Evolutionary conservation across 2,888 invertebrate genomes (phyloP).

Genomic region (Polylopha cassiicola): DNA sequence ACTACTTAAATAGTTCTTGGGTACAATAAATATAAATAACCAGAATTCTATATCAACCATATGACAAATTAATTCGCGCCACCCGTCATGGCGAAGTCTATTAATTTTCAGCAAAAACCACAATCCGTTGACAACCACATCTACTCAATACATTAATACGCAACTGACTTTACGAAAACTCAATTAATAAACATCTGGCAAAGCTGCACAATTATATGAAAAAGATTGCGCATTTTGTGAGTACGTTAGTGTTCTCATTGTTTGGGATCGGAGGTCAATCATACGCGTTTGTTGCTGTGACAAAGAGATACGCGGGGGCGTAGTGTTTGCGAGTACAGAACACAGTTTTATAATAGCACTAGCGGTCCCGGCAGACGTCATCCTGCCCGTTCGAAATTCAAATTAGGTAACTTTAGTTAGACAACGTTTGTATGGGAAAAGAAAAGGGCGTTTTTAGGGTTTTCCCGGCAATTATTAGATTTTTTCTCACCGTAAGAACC

Average conservation of each 20-base stretch:
- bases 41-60: too few relatives aligned
- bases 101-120: neutral
- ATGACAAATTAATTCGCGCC: too few relatives aligned
- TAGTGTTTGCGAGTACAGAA: conserved; percentile 46
- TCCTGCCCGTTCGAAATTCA: too few relatives aligned
- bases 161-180: conserved; percentile 24
- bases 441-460: too few relatives aligned
- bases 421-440: too few relatives aligned
- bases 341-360: conserved; percentile 4
- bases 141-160: conserved; percentile 10
- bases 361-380: too few relatives aligned
- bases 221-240: conserved; percentile 60
- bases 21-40: too few relatives aligned
- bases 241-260: neutral
- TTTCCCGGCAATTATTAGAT: too few relatives aligned
- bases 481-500: too few relatives aligned
- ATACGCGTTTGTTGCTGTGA: conserved; percentile 59
- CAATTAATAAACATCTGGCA: conserved; percentile 49
- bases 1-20: too few relatives aligned
- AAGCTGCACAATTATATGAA: conserved; percentile 46
- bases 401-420: too few relatives aligned
- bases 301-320: conserved; percentile 53
- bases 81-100: too few relatives aligned
- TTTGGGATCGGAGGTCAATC: conserved; percentile 55
- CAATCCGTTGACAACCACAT: conserved; percentile 11